Conservation (phyloP, 2,113 vertebrate genomes). For the Pungitius pungitius region DNA sequence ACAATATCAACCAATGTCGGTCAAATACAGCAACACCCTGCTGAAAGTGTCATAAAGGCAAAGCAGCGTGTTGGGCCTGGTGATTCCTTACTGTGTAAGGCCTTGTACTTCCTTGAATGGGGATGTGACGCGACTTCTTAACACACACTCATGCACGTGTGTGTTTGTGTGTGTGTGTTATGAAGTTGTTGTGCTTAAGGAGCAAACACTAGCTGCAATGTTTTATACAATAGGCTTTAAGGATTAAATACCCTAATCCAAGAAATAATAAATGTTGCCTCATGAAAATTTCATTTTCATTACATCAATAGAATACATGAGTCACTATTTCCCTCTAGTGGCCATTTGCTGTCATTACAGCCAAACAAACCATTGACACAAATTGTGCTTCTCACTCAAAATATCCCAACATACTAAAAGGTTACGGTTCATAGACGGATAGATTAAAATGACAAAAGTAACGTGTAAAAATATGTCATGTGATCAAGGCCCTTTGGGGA, state of each 20-base stretch:
- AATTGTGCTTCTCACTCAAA: neutral
- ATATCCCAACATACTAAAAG: neutral
- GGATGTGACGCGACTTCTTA: constrained; percentile 33
- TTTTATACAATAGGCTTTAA: too few relatives aligned
- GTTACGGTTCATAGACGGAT: too few relatives aligned
- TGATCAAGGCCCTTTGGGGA: neutral
- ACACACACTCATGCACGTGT: neutral
- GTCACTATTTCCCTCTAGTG: constrained; percentile 47
- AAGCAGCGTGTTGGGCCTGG: constrained; percentile 18
- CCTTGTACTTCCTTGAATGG: neutral
- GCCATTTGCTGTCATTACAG: constrained; percentile 11
- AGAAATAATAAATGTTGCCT: neutral
- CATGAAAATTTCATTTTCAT: neutral
- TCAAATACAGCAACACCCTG: neutral
- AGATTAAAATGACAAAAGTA: too few relatives aligned
- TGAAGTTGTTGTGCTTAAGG: neutral
- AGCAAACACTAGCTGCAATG: neutral
- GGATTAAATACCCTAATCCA: neutral
- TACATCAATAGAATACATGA: neutral
- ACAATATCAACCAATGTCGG: neutral
- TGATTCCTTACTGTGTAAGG: neutral
- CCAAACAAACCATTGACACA: neutral
- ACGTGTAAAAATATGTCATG: too few relatives aligned
- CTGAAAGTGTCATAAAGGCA: neutral
- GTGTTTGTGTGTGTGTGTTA: too few relatives aligned